A percentile compares a stretch with the other conserved stretches of the same genome.
Evolutionary conservation across 2,797 vertebrate species (phyloP).

Genomic region (Chrosomus eos): DNA sequence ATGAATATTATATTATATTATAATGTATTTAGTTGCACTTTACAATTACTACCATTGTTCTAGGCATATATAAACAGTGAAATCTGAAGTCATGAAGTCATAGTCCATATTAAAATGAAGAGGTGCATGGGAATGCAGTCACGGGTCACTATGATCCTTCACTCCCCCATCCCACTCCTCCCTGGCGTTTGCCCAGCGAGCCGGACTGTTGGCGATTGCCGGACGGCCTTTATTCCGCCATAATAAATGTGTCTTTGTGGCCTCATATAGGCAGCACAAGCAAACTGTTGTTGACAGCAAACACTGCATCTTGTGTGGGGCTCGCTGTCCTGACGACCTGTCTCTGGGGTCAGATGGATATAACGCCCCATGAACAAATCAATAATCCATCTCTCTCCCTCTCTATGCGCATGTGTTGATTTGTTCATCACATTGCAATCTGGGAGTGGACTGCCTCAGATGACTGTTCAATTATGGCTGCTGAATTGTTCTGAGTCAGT

Average conservation of each 20-base stretch:
- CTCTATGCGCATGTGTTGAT: conserved; percentile 12
- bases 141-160: conserved; percentile 31
- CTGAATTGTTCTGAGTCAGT: conserved; percentile 34
- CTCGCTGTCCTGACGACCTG: conserved; percentile 11
- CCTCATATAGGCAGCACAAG: conserved; percentile 57
- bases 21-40: neutral
- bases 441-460: neutral
- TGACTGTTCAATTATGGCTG: neutral
- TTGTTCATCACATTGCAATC: conserved; percentile 20
- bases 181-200: conserved; percentile 38
- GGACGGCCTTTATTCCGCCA: conserved; percentile 51
- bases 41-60: neutral
- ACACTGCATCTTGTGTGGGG: conserved; percentile 51
- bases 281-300: conserved; percentile 61
- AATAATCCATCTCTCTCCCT: conserved; percentile 46
- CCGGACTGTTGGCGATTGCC: conserved; percentile 42
- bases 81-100: conserved; percentile 1
- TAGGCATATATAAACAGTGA: neutral
- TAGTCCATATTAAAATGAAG: neutral
- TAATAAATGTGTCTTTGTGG: conserved; percentile 71
- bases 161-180: conserved; percentile 42
- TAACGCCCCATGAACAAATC: conserved; percentile 38
- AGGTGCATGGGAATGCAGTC: conserved; percentile 39
- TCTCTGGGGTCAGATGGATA: conserved; percentile 40
- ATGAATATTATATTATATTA: neutral